Evolutionary conservation across 1,140 invertebrate species (phyloP).

Genomic region (Chionoecetes opilio): DNA sequence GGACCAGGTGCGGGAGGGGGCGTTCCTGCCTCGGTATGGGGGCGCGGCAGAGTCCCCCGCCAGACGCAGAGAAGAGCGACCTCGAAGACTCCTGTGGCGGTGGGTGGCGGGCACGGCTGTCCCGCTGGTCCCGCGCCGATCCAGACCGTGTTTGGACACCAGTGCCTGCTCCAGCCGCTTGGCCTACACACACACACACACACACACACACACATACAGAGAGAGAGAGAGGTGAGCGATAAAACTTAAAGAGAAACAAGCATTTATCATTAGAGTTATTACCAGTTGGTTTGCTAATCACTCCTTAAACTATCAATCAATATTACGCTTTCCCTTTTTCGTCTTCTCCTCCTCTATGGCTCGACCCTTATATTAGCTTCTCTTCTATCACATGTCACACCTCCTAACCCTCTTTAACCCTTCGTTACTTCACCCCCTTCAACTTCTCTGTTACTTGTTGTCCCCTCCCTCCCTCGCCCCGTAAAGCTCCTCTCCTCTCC

Average conservation of each 20-base stretch:
- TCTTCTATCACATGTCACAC: no score
- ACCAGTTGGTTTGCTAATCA: background rate
- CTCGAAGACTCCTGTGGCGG: conserved; percentile 67
- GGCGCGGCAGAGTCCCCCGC: conserved; percentile 50
- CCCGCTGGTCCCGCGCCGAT: background rate
- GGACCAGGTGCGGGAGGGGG: conserved; percentile 59
- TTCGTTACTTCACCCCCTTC: background rate
- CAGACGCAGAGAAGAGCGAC: conserved; percentile 54
- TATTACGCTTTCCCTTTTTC: background rate
- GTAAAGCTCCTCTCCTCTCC: background rate
- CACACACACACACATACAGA: background rate
- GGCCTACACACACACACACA: conserved; percentile 43
- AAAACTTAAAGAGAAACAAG: background rate
- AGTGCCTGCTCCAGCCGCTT: conserved; percentile 71
- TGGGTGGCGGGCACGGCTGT: background rate
- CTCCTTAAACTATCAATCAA: background rate
- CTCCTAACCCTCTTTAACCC: no score
- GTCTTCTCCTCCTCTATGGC: background rate
- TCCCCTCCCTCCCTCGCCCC: background rate
- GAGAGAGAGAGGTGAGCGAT: background rate
- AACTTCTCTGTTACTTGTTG: background rate
- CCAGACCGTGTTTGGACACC: conserved; percentile 66
- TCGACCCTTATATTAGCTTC: background rate
- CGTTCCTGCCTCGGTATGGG: background rate
- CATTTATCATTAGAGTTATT: background rate